Base-by-base conservation (phyloP, 2,888 invertebrate genomes). In the Cataglyphis altisquamis region DNA sequence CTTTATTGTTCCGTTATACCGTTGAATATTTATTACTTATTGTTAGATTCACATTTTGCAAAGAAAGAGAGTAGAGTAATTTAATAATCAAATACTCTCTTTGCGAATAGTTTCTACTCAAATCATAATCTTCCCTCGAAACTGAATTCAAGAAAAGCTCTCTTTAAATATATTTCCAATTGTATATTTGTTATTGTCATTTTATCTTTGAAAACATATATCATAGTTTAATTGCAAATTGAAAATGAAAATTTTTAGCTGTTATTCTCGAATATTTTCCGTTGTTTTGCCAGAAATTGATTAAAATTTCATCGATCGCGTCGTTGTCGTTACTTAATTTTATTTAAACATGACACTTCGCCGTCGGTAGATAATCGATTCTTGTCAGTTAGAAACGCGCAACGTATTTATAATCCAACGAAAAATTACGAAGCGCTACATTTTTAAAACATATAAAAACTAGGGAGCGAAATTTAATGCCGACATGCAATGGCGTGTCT, bases 21-120 rank as follows among this genome's bases (percentile, higher is more conserved):
- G 41, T 78, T 70, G 70, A 78, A 70, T 78, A 70, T 78, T 78
- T 70, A 68, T 68, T 6, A 60, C 32, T 78, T 32, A 55, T 75
- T 63, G 74, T 39, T 39, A 67, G 68, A 32, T 60, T 6, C 29
- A 57, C 41, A 32, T 60, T 57, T 60, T 70, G 21, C 70, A 41
- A 32, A 15, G n/a, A n/a, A 32, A 36, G 29, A 32, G 21, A 70
- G 36, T 36, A 36, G 41, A 67, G 25, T 41, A 32, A 45, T 70
- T 67, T 77, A 41, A 63, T 48, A 75, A 64, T 74, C 62, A 74
- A 66, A 52, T 66, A 36, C 39, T 52, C 48, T 48, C 48, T 18
- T 52, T 10, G 18, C 74, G 41, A 75, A 66, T 64, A 36, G 18
- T 55, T 39, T 66, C 25, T 66, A 67, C 25, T 77, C 41, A n/a